A percentile compares a stretch with the other conserved stretches of the same genome.
These are phyloP conservation scores for Hypolimnas misippus DNA, from an alignment of 2,888 invertebrate species.

Conservation along the genomic window DNA sequence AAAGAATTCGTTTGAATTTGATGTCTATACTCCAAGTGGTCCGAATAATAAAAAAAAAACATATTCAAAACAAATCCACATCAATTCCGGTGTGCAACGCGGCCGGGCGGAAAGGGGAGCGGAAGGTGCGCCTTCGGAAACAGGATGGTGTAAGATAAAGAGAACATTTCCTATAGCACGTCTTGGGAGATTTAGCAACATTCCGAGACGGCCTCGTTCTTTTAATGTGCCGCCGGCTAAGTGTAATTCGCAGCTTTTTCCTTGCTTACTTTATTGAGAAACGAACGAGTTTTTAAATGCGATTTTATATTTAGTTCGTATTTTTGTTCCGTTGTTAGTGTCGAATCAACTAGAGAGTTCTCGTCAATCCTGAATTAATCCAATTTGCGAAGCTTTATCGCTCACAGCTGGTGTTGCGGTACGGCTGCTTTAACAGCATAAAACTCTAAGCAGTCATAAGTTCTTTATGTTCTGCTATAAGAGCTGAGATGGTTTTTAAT, in stretches of 20 bases:
- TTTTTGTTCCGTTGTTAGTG: constrained; percentile 7
- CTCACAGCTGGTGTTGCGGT: constrained; percentile 26
- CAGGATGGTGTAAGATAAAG: constrained; percentile 83
- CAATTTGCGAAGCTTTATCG: constrained; percentile 24
- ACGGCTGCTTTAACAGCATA: constrained; percentile 20
- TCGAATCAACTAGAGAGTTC: constrained; percentile 9
- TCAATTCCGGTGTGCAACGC: constrained; percentile 73
- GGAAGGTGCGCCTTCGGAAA: constrained; percentile 78
- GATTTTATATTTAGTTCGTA: constrained; percentile 5
- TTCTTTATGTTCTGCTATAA: constrained; percentile 9
- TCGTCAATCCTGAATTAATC: constrained; percentile 27
- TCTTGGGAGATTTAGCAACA: constrained; percentile 74
- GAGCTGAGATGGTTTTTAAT: constrained; percentile 5
- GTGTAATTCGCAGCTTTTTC: constrained; percentile 57
- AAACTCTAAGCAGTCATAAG: constrained; percentile 23
- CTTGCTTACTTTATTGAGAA: constrained; percentile 30
- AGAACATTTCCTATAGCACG: constrained; percentile 82
- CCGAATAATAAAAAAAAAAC: constrained; percentile 23
- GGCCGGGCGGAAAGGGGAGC: constrained; percentile 63
- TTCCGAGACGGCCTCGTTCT: constrained; percentile 63
- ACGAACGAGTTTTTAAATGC: constrained; percentile 1
- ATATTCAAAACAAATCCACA: constrained; percentile 69
- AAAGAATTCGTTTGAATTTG: not conserved
- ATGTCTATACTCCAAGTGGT: not conserved
- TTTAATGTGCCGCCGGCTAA: constrained; percentile 56